Base-by-base conservation (phyloP, 2,888 invertebrate species). In the Antheraea yamamai region DNA sequence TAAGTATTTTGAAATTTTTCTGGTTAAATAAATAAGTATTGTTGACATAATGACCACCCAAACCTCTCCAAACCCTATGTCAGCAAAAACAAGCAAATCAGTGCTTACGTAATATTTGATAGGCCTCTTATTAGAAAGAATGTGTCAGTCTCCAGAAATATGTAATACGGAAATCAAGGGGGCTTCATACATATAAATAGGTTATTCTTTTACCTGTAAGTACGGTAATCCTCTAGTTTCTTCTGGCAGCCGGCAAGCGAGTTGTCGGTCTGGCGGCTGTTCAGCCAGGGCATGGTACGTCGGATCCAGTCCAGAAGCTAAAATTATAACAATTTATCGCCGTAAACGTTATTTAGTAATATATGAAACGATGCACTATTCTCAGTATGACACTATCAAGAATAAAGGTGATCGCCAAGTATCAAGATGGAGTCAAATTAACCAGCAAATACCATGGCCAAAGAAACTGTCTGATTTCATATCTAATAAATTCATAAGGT, bases 191-290 rank as follows among this genome's bases (percentile, higher is more conserved):
- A 10, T 26, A 74, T 52, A 73, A 47, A 4, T n/a, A 12, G 10
- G 23, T 39, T 64, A 55, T 72, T 8, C 30, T 51, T 55, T 73
- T 84, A 94, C 89, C 99, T 97, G 95, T 99, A 99, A 88, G 99
- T 99, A 89, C 99, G 98, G 95, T 99, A 99, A 93, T 99, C 99
- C 89, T 99, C 99, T 88, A 99, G 96, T 94, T 99, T 99, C 95
- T 98, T 98, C 94, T 99, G 99, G 86, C 99, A 98, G 77, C 99
- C 99, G 81, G 98, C 98, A 87, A 99, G 96, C 35, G 99, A 99
- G 95, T 99, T 99, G 96, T 99, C 99, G 75, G 99, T 98, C 91
- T 99, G 98, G 87, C 99, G 97, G 87, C 98, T 98, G 92, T 98
- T 98, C 88, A 99, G 95, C 99, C 99, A 99, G 61, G 99, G 99